Base-by-base conservation (phyloP, 2,797 vertebrate genomes). In the Sebastiscus tertius region DNA sequence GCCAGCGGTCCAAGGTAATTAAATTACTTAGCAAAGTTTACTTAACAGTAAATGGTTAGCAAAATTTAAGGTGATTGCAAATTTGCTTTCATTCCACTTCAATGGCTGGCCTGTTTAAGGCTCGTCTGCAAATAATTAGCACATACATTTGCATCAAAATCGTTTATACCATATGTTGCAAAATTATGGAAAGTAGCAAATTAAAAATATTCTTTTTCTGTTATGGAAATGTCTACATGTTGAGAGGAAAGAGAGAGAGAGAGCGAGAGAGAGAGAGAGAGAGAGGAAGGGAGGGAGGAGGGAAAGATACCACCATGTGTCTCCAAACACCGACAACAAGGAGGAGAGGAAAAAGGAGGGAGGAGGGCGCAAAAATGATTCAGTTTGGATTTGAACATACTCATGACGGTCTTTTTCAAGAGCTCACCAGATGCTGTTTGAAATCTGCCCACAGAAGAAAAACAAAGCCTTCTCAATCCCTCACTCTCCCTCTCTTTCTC, bases 131-230 rank as follows among this genome's bases (percentile, higher is more conserved):
- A 96, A 93, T 97, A 97, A 97, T 97, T 97, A 97, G 96, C 94
- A 93, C 90, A 95, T 94, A 94, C 94, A 98, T 98, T 97, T 97
- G 97, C 97, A 98, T 97, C 95, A 97, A 95, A 97, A 97, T 97
- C 95, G 81, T 96, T 96, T 93, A 94, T 94, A 95, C 97, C 97
- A 97, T 97, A 98, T 98, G 97, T 93, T 97, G 91, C 94, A 91
- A 95, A 95, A 95, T 96, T 94, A 95, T 94, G 95, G 94, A 96
- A 95, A 96, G 92, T 88, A 90, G 95, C 92, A 94, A 95, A 95
- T 94, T 96, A 94, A 96, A 96, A 96, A 93, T 93, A 90, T 91
- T 93, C 90, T 86, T 90, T 91, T 94, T 94, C 93, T 95, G 93
- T 95, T 96, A 95, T 95, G 96, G 93, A 96, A 96, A 96, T 96